These are phyloP conservation scores for Littorina saxatilis DNA, from an alignment of 1,140 invertebrate genomes.

Conservation along the genomic window DNA sequence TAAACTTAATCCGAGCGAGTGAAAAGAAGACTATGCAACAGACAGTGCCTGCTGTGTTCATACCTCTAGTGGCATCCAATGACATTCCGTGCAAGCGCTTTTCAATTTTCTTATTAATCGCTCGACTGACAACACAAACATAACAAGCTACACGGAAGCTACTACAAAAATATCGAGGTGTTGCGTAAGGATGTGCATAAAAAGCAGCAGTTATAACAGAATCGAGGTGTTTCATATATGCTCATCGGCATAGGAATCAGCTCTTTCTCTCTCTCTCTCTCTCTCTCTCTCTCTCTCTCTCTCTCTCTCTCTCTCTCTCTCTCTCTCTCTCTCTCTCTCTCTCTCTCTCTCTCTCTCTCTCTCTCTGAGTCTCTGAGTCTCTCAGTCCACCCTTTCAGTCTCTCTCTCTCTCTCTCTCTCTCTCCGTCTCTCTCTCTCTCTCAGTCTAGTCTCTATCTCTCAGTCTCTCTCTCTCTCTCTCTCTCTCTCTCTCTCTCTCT, in stretches of 20 bases:
- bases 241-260: background rate
- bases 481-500: background rate
- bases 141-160: background rate
- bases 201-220: too few species aligned
- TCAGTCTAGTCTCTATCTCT: background rate
- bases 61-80: too few species aligned
- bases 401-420: background rate
- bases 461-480: background rate
- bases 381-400: background rate
- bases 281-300: constrained; percentile 20
- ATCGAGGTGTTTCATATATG: too few species aligned
- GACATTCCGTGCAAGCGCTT: too few species aligned
- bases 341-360: constrained; percentile 13
- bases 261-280: background rate
- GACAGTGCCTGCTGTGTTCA: too few species aligned
- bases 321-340: constrained; percentile 4
- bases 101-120: too few species aligned
- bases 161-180: background rate
- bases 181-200: too few species aligned
- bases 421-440: background rate
- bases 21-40: too few species aligned
- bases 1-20: too few species aligned
- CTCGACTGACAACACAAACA: too few species aligned
- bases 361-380: background rate
- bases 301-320: constrained; percentile 13